A percentile compares a stretch with the other conserved stretches of the same genome.
Evolutionary conservation across 2,888 invertebrate genomes (phyloP).

Genomic region (Chelonus formosanus): DNA sequence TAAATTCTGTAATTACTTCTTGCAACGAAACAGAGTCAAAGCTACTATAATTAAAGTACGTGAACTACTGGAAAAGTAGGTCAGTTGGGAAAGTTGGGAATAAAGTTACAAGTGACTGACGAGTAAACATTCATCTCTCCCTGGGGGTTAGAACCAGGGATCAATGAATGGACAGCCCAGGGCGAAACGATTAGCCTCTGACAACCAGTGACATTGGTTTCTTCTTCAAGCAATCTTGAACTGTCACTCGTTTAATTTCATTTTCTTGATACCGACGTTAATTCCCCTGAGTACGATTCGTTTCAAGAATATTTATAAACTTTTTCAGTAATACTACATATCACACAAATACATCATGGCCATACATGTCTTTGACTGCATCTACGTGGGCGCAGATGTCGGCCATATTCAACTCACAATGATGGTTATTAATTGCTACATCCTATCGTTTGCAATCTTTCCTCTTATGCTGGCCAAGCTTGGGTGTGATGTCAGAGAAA

Average conservation of each 20-base stretch:
- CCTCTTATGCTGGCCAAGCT: neutral
- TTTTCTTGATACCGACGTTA: constrained; percentile 30
- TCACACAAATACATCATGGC: constrained; percentile 6
- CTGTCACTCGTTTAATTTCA: constrained; percentile 17
- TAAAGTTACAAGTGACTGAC: too few relatives aligned
- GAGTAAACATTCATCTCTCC: constrained; percentile 16
- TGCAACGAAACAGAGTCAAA: too few relatives aligned
- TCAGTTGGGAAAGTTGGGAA: too few relatives aligned
- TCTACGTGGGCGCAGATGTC: constrained; percentile 27
- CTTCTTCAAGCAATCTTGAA: constrained; percentile 13
- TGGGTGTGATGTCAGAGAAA: too few relatives aligned
- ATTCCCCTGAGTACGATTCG: constrained; percentile 42
- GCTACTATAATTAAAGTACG: too few relatives aligned
- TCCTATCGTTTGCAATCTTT: neutral
- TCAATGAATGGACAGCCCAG: constrained; percentile 42
- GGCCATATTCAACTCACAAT: constrained; percentile 18
- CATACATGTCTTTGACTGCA: constrained; percentile 16
- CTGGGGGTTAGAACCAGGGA: constrained; percentile 33
- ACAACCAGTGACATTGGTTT: constrained; percentile 37
- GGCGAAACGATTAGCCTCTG: constrained; percentile 43
- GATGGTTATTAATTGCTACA: constrained; percentile 13
- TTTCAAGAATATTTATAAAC: constrained; percentile 36
- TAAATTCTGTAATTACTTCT: too few relatives aligned
- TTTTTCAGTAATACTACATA: neutral
- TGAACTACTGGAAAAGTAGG: too few relatives aligned